Evolutionary conservation across 2,888 invertebrate species (phyloP).

Genomic region (Molorchus minor): DNA sequence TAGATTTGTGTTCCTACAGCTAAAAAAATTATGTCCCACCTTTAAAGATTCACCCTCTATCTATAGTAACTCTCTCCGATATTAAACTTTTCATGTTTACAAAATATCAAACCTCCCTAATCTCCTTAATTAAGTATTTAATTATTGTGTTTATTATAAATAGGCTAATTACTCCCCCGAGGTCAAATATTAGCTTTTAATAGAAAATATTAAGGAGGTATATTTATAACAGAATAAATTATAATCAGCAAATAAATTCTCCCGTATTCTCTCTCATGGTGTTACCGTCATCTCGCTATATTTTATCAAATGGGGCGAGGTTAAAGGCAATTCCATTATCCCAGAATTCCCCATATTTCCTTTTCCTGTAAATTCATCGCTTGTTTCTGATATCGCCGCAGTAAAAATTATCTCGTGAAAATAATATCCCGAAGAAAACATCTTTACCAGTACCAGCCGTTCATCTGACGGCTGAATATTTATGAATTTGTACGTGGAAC

Average conservation of each 20-base stretch:
- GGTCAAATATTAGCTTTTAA: no score
- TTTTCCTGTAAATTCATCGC: not conserved
- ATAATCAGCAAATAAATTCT: conserved; percentile 6
- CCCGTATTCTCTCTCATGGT: not conserved
- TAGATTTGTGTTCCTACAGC: no score
- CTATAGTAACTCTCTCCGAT: no score
- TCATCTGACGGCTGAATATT: not conserved
- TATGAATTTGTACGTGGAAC: not conserved
- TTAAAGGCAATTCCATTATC: conserved; percentile 18
- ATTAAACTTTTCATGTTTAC: no score
- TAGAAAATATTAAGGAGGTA: not conserved
- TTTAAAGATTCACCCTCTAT: no score
- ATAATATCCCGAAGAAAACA: conserved; percentile 3
- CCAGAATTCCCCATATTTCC: conserved; percentile 8
- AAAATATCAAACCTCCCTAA: no score
- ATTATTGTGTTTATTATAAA: no score
- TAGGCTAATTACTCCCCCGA: no score
- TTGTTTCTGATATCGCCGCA: conserved; percentile 8
- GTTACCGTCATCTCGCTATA: conserved; percentile 1
- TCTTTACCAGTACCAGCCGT: not conserved
- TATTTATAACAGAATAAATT: conserved; percentile 2
- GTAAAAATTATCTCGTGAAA: conserved; percentile 11
- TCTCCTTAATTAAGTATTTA: no score
- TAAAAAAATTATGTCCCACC: no score
- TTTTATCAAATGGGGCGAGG: conserved; percentile 4